Percentiles rank a stretch among this genome's conserved stretches.
Evolutionary conservation across 2,888 invertebrate species (phyloP).

Genomic region (Cheilosia variabilis): DNA sequence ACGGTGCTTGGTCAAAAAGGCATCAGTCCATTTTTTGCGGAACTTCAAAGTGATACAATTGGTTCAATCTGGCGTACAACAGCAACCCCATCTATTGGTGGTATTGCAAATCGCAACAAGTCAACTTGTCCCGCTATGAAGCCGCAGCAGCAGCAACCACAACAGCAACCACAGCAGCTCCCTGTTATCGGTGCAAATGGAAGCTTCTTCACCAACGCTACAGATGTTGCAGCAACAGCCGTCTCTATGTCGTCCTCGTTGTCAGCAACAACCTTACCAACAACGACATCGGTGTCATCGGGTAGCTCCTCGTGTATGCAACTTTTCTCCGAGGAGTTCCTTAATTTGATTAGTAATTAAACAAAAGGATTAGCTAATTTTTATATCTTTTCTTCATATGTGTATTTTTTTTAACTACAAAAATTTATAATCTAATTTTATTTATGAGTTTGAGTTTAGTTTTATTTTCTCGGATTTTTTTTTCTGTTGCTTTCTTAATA

Average conservation of each 20-base stretch:
- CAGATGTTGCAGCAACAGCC: slow-evolving; percentile 40
- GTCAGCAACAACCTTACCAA: slow-evolving; percentile 40
- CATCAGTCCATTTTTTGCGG: no score
- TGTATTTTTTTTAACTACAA: slow-evolving; percentile 38
- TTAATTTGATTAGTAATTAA: slow-evolving; percentile 86
- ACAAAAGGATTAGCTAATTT: slow-evolving; percentile 74
- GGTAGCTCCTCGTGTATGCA: slow-evolving; percentile 85
- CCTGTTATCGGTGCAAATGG: slow-evolving; percentile 66
- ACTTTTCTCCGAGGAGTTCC: slow-evolving; percentile 87
- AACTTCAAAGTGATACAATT: slow-evolving; percentile 71
- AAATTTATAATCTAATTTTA: slow-evolving; percentile 69
- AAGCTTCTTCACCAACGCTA: slow-evolving; percentile 68
- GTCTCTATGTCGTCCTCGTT: slow-evolving; percentile 28
- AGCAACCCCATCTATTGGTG: slow-evolving; percentile 29
- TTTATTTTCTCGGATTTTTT: slow-evolving; percentile 41
- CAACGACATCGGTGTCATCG: slow-evolving; percentile 69
- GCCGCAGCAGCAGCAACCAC: slow-evolving; percentile 50
- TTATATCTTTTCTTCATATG: slow-evolving; percentile 60
- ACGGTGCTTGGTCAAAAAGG: no score
- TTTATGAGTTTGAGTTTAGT: slow-evolving; percentile 56
- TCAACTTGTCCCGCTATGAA: slow-evolving; percentile 63
- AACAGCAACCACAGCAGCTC: slow-evolving; percentile 38
- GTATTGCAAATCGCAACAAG: slow-evolving; percentile 50
- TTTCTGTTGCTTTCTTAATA: slow-evolving; percentile 36
- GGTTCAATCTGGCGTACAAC: slow-evolving; percentile 76